These are phyloP conservation scores for Marcusenius ussheri DNA, from an alignment of 2,113 vertebrate species.

Conservation along the genomic window DNA sequence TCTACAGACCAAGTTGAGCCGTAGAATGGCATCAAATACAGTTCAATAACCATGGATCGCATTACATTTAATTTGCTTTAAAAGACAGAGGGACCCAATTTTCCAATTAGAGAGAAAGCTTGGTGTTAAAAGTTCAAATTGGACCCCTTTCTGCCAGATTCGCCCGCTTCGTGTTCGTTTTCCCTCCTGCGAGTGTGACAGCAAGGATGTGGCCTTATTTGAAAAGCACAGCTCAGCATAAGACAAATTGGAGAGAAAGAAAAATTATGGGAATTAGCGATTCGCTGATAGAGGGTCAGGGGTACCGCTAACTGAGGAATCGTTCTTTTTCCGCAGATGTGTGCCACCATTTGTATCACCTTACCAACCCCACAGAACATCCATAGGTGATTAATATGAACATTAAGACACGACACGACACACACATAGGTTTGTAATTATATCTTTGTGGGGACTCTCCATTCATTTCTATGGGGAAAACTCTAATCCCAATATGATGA, in stretches of 20 bases:
- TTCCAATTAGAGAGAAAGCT: slow-evolving; percentile 20
- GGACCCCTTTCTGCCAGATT: neutral
- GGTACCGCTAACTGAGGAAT: neutral
- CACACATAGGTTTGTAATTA: neutral
- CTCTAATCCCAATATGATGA: too few species aligned
- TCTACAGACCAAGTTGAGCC: neutral
- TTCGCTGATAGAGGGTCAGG: neutral
- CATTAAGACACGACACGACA: neutral
- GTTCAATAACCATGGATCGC: slow-evolving; percentile 17
- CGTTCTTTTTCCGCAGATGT: neutral
- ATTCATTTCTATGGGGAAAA: too few species aligned
- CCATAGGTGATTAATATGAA: neutral
- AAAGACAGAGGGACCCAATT: slow-evolving; percentile 25
- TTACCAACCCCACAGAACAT: neutral
- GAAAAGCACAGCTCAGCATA: slow-evolving; percentile 20
- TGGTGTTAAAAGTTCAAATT: slow-evolving; percentile 20
- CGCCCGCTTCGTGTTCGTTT: neutral
- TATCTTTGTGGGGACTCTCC: too few species aligned
- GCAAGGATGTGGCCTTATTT: slow-evolving; percentile 24
- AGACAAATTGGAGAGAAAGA: slow-evolving; percentile 9
- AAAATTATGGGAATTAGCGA: neutral
- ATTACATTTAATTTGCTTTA: slow-evolving; percentile 28
- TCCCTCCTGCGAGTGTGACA: neutral
- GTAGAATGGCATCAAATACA: slow-evolving; percentile 9
- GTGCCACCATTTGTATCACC: neutral